Evolutionary conservation across 2,888 invertebrate genomes (phyloP), one percentile per base, ranked within the genome.

Genomic region (Zygogramma bicolorata): DNA sequence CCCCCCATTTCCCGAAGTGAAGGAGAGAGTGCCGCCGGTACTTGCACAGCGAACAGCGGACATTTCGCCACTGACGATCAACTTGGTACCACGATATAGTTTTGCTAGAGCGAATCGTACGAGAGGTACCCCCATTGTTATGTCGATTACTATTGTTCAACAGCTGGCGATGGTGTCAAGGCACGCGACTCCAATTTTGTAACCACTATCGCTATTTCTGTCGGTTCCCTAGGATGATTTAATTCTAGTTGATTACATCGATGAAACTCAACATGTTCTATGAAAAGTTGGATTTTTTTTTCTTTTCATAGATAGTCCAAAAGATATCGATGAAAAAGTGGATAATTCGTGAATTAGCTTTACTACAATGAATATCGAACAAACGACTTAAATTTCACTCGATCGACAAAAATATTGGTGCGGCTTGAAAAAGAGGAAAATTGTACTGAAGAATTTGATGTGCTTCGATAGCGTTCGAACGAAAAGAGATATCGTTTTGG

Each of bases 91-190:
- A 18, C 38, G 42, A 53, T 62, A 68, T 40, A 40, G 25, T 31
- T 34, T 60, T 53, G 61, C 57, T 15, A 29, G 57, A 63, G 34
- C 59, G 61, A 62, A 59, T 58, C 59, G 27, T 60, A 65, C 58
- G 70, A 68, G 66, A 68, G 59, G 62, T 65, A 69, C 73, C 66
- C 73, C 66, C 69, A 49, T 68, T 31, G 29, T 20, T 27, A 13
- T 15, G 53, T 53, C 53, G 25, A 53, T 53, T 60, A 65, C 38
- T 57, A 25, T 61, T 65, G 49, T 63, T 27, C 18, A 69, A 68
- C 73, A 73, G 69, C 73, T 69, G 73, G 72, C 57, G 29, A 61
- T 68, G 61, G 61, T 62, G 62, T 69, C 63, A 68, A 31, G 73
- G 69, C 73, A 73, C 73, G 73, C 73, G 73, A 69, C 73, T 63